A percentile compares a stretch with the other conserved stretches of the same genome.
phyloP scores from a whole-genome alignment of 2,888 invertebrate species.

The Caenorhabditis becei region DNA sequence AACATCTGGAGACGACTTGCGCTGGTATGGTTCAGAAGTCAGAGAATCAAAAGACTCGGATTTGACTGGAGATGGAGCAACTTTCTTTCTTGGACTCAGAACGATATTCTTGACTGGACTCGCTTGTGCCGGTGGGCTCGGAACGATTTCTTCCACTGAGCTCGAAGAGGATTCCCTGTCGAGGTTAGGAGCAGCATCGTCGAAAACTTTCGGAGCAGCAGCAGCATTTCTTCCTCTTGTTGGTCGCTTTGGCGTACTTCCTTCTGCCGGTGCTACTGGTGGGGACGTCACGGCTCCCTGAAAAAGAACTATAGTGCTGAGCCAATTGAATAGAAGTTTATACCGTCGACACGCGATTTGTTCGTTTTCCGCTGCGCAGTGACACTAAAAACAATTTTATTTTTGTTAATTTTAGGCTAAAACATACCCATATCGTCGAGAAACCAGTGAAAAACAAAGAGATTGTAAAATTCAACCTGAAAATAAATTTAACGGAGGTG shows the following conservation, averaged over 20 bases:
- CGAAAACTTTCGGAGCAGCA: not conserved
- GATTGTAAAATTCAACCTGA: not conserved
- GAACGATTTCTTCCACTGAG: not conserved
- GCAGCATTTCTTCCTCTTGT: not conserved
- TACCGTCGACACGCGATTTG: slow-evolving; percentile 17
- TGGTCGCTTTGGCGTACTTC: slow-evolving; percentile 7
- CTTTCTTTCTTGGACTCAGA: not conserved
- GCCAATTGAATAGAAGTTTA: not conserved
- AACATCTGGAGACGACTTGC: not conserved
- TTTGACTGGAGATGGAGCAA: not conserved
- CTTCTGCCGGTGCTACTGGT: not conserved
- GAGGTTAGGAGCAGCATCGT: not conserved
- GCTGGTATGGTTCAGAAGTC: no score
- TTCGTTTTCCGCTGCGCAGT: slow-evolving; percentile 41
- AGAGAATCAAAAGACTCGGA: no score
- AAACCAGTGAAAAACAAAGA: not conserved
- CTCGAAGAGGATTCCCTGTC: not conserved
- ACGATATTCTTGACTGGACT: not conserved
- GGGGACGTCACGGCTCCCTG: not conserved
- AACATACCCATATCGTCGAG: slow-evolving; percentile 35
- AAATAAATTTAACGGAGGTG: no score
- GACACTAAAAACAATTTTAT: slow-evolving; percentile 32
- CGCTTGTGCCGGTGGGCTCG: no score
- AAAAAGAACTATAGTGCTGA: no score
- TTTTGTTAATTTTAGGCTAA: not conserved